Evolutionary conservation across 2,888 invertebrate species (phyloP), one percentile per base, ranked within the genome.

Genomic region (Eristalis tenax): DNA sequence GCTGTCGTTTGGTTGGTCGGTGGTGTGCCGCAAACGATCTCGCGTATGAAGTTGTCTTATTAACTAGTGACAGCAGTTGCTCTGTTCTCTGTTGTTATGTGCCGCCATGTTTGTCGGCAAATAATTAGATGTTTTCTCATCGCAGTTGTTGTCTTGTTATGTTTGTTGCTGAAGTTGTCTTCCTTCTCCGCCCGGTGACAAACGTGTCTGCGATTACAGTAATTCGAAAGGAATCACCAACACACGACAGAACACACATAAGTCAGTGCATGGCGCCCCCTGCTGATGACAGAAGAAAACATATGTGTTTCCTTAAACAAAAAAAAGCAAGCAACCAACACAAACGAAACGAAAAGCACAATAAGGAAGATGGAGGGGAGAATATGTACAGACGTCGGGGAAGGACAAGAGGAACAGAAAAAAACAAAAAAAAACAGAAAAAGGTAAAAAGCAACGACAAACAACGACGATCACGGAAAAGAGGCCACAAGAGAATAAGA

Each of bases 401-500:
- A 18, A 63, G n/a, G 26, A 63, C 26, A 22, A 35, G 64, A 64
- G 64, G 4, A 59, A 5, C 22, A 63, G 35, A 57, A 63, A 6
- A 32, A 13, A 61, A 75, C 59, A 56, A 56, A 38, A 59, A 61
- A 63, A 57, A 28, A 69, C 22, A 43, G n/a, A 50, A 50, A 50
- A 50, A 50, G 18, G 50, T 50, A 50, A 50, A 18, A n/a, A 50
- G 50, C n/a, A 50, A 50, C n/a, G 18, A 50, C 23, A 50, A 32
- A 63, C 70, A 71, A 82, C 56, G 65, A 50, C 65, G 56, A 63
- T 61, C 68, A 79, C 64, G 70, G 84, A 79, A 79, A 76, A 79
- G 82, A 80, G 85, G 74, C 76, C 75, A 85, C 78, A 82, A 79
- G 81, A 76, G 71, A 69, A 89, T 83, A 83, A 70, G 80, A 86